Conservation (phyloP, 2,888 invertebrate species). For the Apeira syringaria region DNA sequence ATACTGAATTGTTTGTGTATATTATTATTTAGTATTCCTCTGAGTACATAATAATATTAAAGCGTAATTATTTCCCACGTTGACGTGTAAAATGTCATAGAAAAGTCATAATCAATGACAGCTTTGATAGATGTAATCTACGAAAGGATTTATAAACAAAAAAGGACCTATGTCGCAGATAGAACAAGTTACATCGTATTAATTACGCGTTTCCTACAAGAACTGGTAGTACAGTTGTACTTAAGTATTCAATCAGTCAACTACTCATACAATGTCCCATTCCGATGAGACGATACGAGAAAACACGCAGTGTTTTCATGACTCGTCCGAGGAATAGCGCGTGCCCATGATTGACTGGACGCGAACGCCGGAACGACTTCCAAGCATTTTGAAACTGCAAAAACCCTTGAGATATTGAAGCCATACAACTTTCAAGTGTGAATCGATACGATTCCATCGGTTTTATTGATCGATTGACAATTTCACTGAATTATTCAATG, state of each 20-base stretch:
- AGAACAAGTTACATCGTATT: conserved; percentile 42
- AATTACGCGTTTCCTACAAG: conserved; percentile 50
- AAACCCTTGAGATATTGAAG: conserved; percentile 69
- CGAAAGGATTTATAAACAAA: conserved; percentile 39
- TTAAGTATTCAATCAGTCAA: conserved; percentile 38
- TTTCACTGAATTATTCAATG: conserved; percentile 78
- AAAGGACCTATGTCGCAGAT: conserved; percentile 37
- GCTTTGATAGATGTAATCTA: conserved; percentile 44
- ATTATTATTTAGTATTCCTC: no score
- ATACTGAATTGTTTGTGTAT: no score
- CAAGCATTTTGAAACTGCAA: conserved; percentile 73
- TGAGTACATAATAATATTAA: no score
- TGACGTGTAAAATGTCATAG: background rate
- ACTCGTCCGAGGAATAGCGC: conserved; percentile 49
- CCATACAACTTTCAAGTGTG: conserved; percentile 78
- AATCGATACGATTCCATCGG: conserved; percentile 70
- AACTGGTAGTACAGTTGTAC: conserved; percentile 52
- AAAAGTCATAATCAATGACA: conserved; percentile 33
- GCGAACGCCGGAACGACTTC: conserved; percentile 71
- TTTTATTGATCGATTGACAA: conserved; percentile 80
- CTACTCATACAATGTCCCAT: conserved; percentile 43
- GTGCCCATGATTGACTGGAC: conserved; percentile 69
- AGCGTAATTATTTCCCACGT: conserved; percentile 1
- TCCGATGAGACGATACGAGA: conserved; percentile 58
- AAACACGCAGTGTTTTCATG: conserved; percentile 59